A percentile compares a stretch with the other conserved stretches of the same genome.
phyloP scores from a whole-genome alignment of 2,113 vertebrate genomes.

The Platysteira castanea region DNA sequence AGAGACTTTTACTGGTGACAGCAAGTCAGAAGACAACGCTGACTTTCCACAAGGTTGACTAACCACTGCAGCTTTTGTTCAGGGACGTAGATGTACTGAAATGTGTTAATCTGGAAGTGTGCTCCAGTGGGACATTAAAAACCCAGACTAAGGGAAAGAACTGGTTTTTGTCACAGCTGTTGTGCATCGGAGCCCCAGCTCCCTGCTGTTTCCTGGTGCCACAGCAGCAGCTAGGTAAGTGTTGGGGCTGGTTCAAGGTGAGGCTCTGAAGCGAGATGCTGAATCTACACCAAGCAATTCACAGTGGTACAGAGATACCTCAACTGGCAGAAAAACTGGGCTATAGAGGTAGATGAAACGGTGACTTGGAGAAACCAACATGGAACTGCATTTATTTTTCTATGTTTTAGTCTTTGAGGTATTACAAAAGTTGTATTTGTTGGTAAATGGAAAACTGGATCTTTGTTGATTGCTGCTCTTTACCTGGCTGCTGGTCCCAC shows the following conservation, averaged over 20 bases:
- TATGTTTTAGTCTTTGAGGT: not conserved
- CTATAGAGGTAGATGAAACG: not conserved
- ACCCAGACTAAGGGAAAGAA: not conserved
- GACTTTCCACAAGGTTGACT: not conserved
- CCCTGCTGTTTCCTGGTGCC: not conserved
- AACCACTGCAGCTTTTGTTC: not conserved
- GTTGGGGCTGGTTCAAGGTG: not conserved
- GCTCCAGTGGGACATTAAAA: not conserved
- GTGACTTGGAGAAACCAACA: not conserved
- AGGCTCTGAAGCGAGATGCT: not conserved
- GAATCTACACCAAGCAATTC: not conserved
- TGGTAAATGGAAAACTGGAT: not conserved
- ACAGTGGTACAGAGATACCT: rapidly evolving
- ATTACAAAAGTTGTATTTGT: not conserved
- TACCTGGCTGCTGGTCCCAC: not conserved
- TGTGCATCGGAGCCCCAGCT: not conserved
- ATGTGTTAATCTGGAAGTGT: not conserved
- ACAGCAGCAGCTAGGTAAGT: not conserved
- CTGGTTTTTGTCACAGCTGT: rapidly evolving
- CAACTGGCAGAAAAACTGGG: not conserved
- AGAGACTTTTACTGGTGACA: not conserved
- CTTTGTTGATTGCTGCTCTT: not conserved
- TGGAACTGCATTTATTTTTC: not conserved
- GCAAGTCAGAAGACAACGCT: not conserved
- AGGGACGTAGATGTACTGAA: not conserved